These are phyloP conservation scores for Dolomedes plantarius DNA, from an alignment of 2,888 invertebrate species.

Conservation along the genomic window DNA sequence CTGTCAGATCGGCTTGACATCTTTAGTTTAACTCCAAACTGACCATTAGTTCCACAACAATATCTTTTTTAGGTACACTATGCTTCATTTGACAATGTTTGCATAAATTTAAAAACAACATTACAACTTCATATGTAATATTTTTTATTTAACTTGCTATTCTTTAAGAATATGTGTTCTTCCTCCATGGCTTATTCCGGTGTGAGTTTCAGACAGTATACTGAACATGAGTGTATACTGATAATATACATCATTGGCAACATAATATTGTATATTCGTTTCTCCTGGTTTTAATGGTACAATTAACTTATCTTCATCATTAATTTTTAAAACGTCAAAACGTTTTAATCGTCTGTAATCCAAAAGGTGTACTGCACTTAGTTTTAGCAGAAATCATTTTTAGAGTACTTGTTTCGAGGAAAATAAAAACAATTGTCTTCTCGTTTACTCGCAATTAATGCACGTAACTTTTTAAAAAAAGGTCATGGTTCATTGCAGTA, in stretches of 20 bases:
- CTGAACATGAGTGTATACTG: no score
- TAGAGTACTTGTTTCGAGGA: conserved; percentile 27
- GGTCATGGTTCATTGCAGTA: conserved; percentile 12
- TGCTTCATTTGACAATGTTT: conserved; percentile 28
- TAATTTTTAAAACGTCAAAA: conserved; percentile 40
- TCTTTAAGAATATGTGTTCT: conserved; percentile 38
- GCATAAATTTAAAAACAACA: conserved; percentile 40
- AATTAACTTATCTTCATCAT: conserved; percentile 33
- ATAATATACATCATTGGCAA: conserved; percentile 24
- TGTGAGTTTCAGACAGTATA: conserved; percentile 33
- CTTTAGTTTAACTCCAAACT: conserved; percentile 45
- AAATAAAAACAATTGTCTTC: conserved; percentile 24
- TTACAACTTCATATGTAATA: conserved; percentile 31
- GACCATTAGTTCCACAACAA: conserved; percentile 43
- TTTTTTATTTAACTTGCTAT: conserved; percentile 42
- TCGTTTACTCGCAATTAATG: conserved; percentile 15
- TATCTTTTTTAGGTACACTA: conserved; percentile 35
- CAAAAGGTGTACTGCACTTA: conserved; percentile 30
- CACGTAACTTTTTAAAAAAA: conserved; percentile 19
- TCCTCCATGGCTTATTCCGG: conserved; percentile 32
- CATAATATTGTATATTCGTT: conserved; percentile 12
- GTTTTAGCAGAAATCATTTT: conserved; percentile 20
- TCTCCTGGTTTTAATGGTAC: conserved; percentile 23
- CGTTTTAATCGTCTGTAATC: conserved; percentile 38
- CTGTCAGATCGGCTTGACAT: conserved; percentile 73